phyloP scores from a whole-genome alignment of 2,113 vertebrate species.

The Elachura formosa region DNA sequence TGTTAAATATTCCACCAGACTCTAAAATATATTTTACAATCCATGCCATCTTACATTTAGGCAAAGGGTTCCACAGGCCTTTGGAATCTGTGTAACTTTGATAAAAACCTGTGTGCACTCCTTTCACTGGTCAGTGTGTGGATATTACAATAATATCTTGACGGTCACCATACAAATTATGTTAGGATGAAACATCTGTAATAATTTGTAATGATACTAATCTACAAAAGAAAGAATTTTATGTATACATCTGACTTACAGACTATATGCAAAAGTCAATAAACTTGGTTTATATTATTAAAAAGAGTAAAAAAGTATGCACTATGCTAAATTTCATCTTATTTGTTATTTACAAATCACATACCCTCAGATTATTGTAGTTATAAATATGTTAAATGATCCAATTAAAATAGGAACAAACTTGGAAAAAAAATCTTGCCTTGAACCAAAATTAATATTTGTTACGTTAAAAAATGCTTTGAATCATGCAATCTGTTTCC shows the following conservation, averaged over 20 bases:
- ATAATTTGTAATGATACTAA: not conserved
- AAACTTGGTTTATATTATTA: not conserved
- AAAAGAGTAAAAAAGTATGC: not conserved
- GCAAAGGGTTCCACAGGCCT: not conserved
- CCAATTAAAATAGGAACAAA: not conserved
- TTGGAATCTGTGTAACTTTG: not conserved
- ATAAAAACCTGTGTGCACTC: not conserved
- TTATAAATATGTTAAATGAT: not conserved
- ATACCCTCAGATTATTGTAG: not conserved
- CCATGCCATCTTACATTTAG: not conserved
- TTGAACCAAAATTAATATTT: conserved; percentile 33
- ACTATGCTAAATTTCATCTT: not conserved
- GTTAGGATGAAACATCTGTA: not conserved
- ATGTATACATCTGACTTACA: not conserved
- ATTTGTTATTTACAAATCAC: conserved; percentile 14
- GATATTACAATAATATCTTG: not conserved
- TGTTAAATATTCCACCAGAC: not conserved
- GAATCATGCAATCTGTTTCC: not conserved
- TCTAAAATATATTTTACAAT: not conserved
- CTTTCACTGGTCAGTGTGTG: not conserved
- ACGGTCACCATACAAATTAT: not conserved
- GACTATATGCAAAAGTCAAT: not conserved
- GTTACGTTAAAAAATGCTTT: not conserved
- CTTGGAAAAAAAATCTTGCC: not conserved
- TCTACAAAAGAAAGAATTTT: conserved; percentile 25